Evolutionary conservation across 2,797 vertebrate genomes (phyloP).

Genomic region (Fundulus diaphanus): DNA sequence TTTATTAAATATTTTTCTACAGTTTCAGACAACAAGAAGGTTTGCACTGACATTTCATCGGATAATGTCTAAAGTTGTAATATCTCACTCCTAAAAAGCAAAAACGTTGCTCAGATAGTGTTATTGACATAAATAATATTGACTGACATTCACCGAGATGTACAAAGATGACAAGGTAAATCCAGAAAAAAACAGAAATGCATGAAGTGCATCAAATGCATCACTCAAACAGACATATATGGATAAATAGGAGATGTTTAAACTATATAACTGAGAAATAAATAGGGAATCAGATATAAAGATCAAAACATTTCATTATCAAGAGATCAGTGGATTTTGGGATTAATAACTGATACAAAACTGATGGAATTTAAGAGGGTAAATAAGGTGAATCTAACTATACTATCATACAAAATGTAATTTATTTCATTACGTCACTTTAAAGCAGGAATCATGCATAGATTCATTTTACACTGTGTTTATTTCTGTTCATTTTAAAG

Average conservation of each 20-base stretch:
- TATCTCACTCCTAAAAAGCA: background rate
- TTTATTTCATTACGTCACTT: no score
- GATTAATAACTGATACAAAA: no score
- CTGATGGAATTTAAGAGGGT: no score
- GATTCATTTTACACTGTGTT: background rate
- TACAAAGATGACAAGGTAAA: background rate
- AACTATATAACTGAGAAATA: no score
- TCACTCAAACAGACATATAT: background rate
- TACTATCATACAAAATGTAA: no score
- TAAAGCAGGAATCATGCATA: background rate
- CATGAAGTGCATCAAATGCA: no score
- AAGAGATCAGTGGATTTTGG: background rate
- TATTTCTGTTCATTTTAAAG: background rate
- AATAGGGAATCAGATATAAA: no score
- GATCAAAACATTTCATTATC: background rate
- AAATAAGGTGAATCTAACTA: no score
- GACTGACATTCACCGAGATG: background rate
- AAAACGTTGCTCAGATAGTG: background rate
- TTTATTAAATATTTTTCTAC: conserved; percentile 34
- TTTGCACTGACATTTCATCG: background rate
- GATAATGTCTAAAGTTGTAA: background rate
- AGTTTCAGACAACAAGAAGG: conserved; percentile 19
- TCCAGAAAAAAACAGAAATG: background rate
- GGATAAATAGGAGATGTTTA: background rate
- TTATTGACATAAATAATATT: background rate